Conservation (phyloP, 2,888 invertebrate species). For the Oegoconia quadripuncta region DNA sequence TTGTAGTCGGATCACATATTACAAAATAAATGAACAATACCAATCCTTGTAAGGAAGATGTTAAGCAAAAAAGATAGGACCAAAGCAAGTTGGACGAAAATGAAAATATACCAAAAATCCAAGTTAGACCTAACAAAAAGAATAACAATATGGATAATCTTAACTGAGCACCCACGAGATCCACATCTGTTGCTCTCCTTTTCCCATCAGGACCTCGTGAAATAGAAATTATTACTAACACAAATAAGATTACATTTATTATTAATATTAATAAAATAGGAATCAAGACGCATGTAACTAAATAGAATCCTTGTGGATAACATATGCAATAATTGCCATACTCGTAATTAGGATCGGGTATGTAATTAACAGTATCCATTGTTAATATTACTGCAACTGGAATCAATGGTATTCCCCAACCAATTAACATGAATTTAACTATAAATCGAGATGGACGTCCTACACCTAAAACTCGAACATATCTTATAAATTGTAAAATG, state of each 20-base stretch:
- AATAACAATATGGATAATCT: slow-evolving; percentile 78
- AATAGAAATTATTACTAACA: slow-evolving; percentile 75
- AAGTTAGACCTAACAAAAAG: slow-evolving; percentile 80
- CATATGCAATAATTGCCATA: slow-evolving; percentile 67
- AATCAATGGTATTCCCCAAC: slow-evolving; percentile 81
- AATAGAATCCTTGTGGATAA: slow-evolving; percentile 72
- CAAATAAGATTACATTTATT: slow-evolving; percentile 75
- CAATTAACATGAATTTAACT: slow-evolving; percentile 79
- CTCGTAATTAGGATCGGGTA: slow-evolving; percentile 41
- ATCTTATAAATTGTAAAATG: slow-evolving; percentile 82
- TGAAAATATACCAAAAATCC: slow-evolving; percentile 80
- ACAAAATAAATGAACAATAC: slow-evolving; percentile 81
- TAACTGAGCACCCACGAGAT: slow-evolving; percentile 69
- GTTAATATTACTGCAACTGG: slow-evolving; percentile 72
- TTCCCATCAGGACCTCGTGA: slow-evolving; percentile 71
- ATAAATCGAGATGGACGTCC: slow-evolving; percentile 79
- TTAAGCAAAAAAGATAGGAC: slow-evolving; percentile 81
- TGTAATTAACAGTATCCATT: slow-evolving; percentile 66
- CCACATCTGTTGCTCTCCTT: slow-evolving; percentile 56
- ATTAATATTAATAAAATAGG: slow-evolving; percentile 74
- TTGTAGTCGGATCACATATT: slow-evolving; percentile 74
- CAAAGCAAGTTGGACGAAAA: slow-evolving; percentile 71
- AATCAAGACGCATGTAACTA: slow-evolving; percentile 70
- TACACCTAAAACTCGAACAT: slow-evolving; percentile 82
- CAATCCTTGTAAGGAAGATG: slow-evolving; percentile 81